phyloP scores from a whole-genome alignment of 2,113 vertebrate species.

The Eurystomus gularis region DNA sequence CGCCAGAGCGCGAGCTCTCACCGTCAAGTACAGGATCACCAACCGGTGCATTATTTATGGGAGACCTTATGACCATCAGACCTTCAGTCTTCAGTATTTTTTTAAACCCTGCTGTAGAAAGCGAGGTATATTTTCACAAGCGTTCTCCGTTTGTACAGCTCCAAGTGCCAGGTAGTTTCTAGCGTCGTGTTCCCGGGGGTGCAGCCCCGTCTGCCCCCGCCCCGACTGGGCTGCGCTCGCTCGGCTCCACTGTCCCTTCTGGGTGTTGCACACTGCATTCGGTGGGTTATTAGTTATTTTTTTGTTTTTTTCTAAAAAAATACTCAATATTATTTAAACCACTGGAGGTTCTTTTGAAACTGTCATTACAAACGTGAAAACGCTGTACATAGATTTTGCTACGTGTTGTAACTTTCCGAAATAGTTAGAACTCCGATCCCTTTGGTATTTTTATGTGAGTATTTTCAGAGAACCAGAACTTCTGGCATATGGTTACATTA shows the following conservation, averaged over 20 bases:
- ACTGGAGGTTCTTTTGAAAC: not conserved
- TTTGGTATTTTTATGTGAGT: conserved; percentile 59
- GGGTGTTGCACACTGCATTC: not conserved
- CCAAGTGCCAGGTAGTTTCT: conserved; percentile 51
- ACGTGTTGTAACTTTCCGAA: not conserved
- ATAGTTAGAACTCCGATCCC: not conserved
- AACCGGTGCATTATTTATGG: conserved; percentile 6
- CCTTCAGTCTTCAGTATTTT: not conserved
- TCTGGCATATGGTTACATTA: not conserved
- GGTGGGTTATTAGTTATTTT: not conserved
- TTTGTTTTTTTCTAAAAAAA: not conserved
- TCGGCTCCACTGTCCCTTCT: not conserved
- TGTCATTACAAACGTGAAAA: not conserved
- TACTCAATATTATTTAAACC: not conserved
- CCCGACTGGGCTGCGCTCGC: not conserved
- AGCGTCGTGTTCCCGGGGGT: not conserved
- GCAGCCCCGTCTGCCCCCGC: not conserved
- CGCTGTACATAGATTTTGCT: conserved; percentile 59
- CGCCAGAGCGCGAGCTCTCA: not conserved
- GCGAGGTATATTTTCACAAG: not conserved
- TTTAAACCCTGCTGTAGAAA: not conserved
- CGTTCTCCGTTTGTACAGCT: conserved; percentile 13
- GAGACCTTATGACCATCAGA: not conserved
- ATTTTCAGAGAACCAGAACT: conserved; percentile 37
- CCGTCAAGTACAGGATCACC: not conserved